A percentile compares a stretch with the other conserved stretches of the same genome.
These are phyloP conservation scores for Philonicus albiceps DNA, from an alignment of 2,888 invertebrate genomes.

Conservation along the genomic window DNA sequence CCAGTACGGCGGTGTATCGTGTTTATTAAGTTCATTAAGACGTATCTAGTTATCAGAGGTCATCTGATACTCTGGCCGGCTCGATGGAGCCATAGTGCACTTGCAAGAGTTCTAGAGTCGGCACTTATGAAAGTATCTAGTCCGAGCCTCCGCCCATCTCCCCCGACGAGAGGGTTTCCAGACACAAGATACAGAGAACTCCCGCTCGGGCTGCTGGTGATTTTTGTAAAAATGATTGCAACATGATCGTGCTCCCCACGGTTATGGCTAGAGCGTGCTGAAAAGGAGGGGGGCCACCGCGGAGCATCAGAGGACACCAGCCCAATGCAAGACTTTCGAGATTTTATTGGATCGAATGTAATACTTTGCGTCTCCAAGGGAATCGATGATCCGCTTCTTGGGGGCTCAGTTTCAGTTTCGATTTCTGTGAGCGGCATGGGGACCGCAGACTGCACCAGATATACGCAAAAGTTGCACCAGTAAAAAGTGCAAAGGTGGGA, in stretches of 20 bases:
- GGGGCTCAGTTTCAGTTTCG: slow-evolving; percentile 12
- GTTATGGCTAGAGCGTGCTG: no score
- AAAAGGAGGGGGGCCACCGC: not conserved
- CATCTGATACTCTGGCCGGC: not conserved
- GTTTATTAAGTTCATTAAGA: slow-evolving; percentile 35
- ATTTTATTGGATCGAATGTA: slow-evolving; percentile 24
- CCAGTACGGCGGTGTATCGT: not conserved
- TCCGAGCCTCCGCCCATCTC: not conserved
- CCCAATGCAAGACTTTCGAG: not conserved
- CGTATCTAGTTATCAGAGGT: slow-evolving; percentile 22
- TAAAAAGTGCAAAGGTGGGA: slow-evolving; percentile 23
- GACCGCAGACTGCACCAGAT: slow-evolving; percentile 25
- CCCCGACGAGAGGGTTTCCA: not conserved
- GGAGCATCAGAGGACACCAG: not conserved
- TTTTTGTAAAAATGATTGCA: slow-evolving; percentile 28
- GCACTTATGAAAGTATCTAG: not conserved
- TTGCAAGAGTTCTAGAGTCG: slow-evolving; percentile 5
- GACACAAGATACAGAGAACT: not conserved
- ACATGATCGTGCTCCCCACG: not conserved
- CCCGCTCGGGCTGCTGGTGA: not conserved
- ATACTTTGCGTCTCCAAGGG: not conserved
- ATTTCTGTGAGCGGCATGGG: not conserved
- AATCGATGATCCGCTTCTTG: slow-evolving; percentile 15
- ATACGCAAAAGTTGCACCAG: not conserved
- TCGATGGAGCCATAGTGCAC: not conserved